These are phyloP conservation scores for Metalampra italica DNA, from an alignment of 2,888 invertebrate species.

Conservation along the genomic window DNA sequence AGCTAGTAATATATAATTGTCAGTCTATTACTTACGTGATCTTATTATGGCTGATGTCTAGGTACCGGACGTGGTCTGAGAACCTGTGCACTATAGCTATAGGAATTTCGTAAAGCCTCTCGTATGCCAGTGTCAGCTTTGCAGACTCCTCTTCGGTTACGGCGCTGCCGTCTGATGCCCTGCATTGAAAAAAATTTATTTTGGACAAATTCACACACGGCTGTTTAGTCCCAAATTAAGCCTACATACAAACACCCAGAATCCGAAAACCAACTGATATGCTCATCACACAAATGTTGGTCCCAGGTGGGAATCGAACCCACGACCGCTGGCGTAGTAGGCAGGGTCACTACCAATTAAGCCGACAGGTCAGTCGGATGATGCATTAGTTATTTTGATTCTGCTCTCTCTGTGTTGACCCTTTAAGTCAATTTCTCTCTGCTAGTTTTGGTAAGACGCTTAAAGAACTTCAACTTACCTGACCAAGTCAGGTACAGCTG, in stretches of 20 bases:
- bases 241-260: background rate
- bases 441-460: too few relatives aligned
- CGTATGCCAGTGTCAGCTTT: conserved; percentile 83
- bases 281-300: too few relatives aligned
- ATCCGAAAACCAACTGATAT: background rate
- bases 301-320: too few relatives aligned
- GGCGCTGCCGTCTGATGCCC: conserved; percentile 38
- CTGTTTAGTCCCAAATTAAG: too few relatives aligned
- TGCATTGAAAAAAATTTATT: conserved; percentile 20
- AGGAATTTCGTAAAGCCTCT: conserved; percentile 82
- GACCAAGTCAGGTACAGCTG: conserved; percentile 46
- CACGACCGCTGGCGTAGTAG: too few relatives aligned
- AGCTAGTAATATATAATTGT: background rate
- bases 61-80: conserved; percentile 77
- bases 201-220: too few relatives aligned
- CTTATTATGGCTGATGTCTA: conserved; percentile 86
- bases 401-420: too few relatives aligned
- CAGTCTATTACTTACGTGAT: conserved; percentile 76
- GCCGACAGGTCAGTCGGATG: too few relatives aligned
- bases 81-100: conserved; percentile 81
- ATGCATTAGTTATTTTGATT: too few relatives aligned
- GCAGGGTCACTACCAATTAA: too few relatives aligned
- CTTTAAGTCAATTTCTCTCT: too few relatives aligned
- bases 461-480: conserved; percentile 41
- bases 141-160: conserved; percentile 66